Evolutionary conservation across 2,888 invertebrate genomes (phyloP), one percentile per base, ranked within the genome.

Genomic region (Hesperia comma): DNA sequence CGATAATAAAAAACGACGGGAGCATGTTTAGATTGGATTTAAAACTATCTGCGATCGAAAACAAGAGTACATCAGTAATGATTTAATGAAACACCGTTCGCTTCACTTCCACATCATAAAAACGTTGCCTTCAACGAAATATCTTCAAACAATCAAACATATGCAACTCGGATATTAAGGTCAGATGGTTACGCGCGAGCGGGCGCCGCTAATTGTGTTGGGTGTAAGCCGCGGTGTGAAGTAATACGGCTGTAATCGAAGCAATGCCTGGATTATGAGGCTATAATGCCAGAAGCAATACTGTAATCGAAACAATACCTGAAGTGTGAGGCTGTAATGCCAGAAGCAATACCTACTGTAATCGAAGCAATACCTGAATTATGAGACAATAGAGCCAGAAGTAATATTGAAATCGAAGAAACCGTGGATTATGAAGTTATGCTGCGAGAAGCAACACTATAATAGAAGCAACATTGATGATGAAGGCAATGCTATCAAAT

Each of bases 111-210:
- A 26, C 10, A 33, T 46, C 2, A 46, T 49, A 49, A 17, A 49
- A 49, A 19, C 19, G 10, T 33, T 53, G 53, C 53, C 37, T 58
- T 33, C 41, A 53, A 51, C 26, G 58, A 64, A 64, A 58, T 58
- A 58, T 58, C 41, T 64, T 64, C 53, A 53, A 58, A 64, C 58
- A 64, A 64, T 64, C 37, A 64, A 58, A 58, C 58, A 53, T 64
- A 72, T 78, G 81, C 82, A 80, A 81, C 77, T 72, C 67, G 72
- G 72, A 62, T 80, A 85, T 82, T 84, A 84, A 83, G 86, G 85
- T 80, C 83, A 80, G 68, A 64, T 69, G 73, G 83, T 82, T 80
- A 83, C 82, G 86, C 85, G 77, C 82, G 77, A 81, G 74, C 71
- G 79, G 68, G 58, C 72, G 76, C 82, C 82, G 81, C 83, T 79